These are phyloP conservation scores for Spongilla lacustris DNA, from an alignment of 37 sponge, comb jelly and placozoan species.

Conservation along the genomic window DNA sequence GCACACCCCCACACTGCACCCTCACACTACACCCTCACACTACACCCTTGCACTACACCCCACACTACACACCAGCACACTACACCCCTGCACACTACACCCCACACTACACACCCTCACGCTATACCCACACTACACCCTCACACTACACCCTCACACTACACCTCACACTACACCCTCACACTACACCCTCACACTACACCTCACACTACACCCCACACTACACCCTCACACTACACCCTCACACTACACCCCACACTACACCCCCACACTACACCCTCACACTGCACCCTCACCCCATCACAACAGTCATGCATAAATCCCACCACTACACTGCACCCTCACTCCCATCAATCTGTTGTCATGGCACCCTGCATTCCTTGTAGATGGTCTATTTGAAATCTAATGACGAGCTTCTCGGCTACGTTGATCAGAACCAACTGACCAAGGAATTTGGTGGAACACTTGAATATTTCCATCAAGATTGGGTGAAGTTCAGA, in stretches of 20 bases:
- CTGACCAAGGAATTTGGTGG: conserved; percentile 79
- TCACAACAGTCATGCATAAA: background rate
- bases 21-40: background rate
- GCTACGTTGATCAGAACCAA: conserved; percentile 35
- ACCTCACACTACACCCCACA: background rate
- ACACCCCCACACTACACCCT: conserved; percentile 7
- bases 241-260: background rate
- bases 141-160: background rate
- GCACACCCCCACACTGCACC: background rate
- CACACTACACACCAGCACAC: background rate
- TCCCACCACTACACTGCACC: background rate
- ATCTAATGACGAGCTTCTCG: conserved; percentile 12
- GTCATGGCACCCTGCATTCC: background rate
- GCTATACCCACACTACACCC: background rate
- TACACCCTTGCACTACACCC: background rate
- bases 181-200: background rate
- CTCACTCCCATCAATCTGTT: background rate
- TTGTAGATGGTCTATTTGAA: conserved; percentile 2
- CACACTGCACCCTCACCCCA: background rate
- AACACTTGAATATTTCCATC: conserved; percentile 60
- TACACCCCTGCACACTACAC: conserved; percentile 1
- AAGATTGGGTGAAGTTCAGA: conserved; percentile 86
- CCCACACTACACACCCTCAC: background rate
- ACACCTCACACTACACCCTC: background rate
- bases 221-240: too few species aligned